Evolutionary conservation across 2,113 vertebrate species (phyloP), one percentile per base, ranked within the genome.

Genomic region (Meles meles): DNA sequence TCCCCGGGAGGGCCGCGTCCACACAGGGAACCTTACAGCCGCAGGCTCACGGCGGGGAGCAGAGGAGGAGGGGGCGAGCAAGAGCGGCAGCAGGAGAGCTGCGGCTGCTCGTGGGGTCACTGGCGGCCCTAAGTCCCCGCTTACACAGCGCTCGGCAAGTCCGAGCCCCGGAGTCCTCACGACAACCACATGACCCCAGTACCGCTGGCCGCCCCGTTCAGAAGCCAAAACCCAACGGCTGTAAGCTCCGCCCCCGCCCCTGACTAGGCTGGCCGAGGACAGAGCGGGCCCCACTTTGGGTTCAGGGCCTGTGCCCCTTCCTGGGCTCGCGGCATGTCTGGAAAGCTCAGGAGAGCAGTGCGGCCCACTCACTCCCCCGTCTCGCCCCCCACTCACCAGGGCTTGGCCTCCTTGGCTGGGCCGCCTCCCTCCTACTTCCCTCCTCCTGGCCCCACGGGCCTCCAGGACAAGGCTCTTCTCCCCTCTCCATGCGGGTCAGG

Each of bases 401-500:
- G 1, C 12, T 90, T 0, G 0, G 42, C 55, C 65, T 52, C 57
- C 25, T 9, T 1, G 69, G 88, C 7, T 8, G 0, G 0, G 18
- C 47, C 12, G 77, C 63, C 63, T 89, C 42, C 1, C 87, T 88
- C 67, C 79, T 31, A 0, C 7, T 34, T 2, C 61, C 61, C 77
- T 95, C 65, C 65, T 96, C 88, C n/a, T 27, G 93, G 74, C 80
- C 79, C 89, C 80, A 69, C 0, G 6, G 37, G 69, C 63, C 94
- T 37, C 72, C 21, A 14, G 57, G 79, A 81, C 95, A 97, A 42
- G 98, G 98, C 6, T 97, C 83, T 39, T 97, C 97, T 96, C 97
- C 98, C 76, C 81, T 92, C 84, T 98, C 98, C 47, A 98, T 90
- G 87, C 49, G 84, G 63, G 84, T 71, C 23, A 98, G 97, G 87